A percentile compares a stretch with the other conserved stretches of the same genome.
phyloP scores from a whole-genome alignment of 2,888 invertebrate species.

The Sympetrum striolatum region DNA sequence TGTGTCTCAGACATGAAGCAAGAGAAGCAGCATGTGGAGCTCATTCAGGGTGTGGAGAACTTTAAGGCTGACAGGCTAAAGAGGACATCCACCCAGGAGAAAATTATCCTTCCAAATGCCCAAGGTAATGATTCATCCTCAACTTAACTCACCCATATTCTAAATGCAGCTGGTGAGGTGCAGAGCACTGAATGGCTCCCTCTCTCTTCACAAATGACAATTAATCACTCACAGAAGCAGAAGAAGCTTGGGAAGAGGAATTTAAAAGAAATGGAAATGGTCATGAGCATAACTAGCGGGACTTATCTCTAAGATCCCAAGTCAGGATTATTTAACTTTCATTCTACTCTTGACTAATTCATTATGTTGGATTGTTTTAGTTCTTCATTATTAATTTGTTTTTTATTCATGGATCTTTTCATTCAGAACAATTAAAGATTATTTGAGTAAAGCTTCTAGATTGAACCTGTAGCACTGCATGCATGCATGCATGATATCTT shows the following conservation, averaged over 20 bases:
- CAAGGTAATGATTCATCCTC: constrained; percentile 68
- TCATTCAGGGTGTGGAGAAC: constrained; percentile 77
- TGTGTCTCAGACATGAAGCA: constrained; percentile 70
- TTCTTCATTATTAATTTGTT: too few species aligned
- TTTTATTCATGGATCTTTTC: too few species aligned
- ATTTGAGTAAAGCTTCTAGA: too few species aligned
- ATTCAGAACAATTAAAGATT: too few species aligned
- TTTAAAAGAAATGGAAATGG: background rate
- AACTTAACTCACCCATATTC: background rate
- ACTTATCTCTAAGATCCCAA: too few species aligned
- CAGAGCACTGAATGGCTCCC: background rate
- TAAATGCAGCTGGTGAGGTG: background rate
- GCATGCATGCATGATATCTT: too few species aligned
- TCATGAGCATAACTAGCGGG: too few species aligned
- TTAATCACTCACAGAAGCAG: background rate
- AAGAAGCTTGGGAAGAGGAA: background rate
- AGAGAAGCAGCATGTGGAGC: constrained; percentile 77
- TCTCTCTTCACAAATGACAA: background rate
- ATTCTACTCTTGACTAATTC: too few species aligned
- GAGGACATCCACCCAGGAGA: constrained; percentile 81
- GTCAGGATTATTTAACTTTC: too few species aligned
- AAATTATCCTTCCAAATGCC: constrained; percentile 82
- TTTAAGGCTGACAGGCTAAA: constrained; percentile 79
- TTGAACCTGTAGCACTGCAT: too few species aligned
- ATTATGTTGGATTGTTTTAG: too few species aligned